Evolutionary conservation across 2,113 vertebrate species (phyloP).

Genomic region (Seriola quinqueradiata): DNA sequence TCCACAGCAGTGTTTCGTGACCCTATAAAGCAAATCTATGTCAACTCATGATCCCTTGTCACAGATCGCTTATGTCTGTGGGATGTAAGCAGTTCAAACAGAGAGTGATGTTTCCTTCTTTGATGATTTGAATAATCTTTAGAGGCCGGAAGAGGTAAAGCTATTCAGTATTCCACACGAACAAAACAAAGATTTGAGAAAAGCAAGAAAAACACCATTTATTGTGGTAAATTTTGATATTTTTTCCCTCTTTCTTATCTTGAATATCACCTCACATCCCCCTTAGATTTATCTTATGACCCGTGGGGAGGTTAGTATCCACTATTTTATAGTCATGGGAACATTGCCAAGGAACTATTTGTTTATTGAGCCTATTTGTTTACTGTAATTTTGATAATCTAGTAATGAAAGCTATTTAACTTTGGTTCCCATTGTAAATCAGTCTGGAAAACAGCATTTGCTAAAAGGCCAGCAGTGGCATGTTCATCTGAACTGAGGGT

Average conservation of each 20-base stretch:
- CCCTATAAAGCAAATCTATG: neutral
- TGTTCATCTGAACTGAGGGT: constrained; percentile 1
- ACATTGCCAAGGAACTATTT: neutral
- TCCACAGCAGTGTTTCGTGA: neutral
- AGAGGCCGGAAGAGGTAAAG: constrained; percentile 1
- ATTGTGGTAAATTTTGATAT: too few relatives aligned
- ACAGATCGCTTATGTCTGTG: too few relatives aligned
- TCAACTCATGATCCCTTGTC: neutral
- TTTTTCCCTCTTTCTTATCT: neutral
- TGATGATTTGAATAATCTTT: neutral
- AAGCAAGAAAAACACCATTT: neutral
- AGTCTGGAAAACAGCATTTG: neutral
- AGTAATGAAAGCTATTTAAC: neutral
- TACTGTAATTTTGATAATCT: neutral
- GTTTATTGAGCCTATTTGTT: neutral
- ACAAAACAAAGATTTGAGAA: neutral
- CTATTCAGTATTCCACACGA: neutral
- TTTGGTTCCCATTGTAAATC: constrained; percentile 1
- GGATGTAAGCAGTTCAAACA: neutral
- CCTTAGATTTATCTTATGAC: neutral
- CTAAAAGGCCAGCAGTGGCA: neutral
- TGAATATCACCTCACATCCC: neutral
- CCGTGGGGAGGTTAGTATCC: neutral
- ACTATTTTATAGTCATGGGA: constrained; percentile 1
- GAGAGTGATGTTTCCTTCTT: neutral